Conservation (phyloP, 1,140 invertebrate genomes). For the Heliconius hewitsoni region DNA sequence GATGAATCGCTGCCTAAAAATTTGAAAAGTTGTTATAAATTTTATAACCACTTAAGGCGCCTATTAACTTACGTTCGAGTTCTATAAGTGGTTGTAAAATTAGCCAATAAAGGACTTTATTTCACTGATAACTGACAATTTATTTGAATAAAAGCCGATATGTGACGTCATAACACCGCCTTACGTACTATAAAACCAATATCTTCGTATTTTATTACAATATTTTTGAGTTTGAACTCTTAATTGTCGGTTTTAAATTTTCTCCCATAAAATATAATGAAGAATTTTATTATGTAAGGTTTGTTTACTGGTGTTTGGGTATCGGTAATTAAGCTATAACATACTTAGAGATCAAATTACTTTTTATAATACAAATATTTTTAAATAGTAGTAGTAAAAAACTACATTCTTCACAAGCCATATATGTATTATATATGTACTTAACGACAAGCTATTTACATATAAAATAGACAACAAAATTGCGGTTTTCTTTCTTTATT, state of each 20-base stretch:
- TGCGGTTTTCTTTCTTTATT: neutral
- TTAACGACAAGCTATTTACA: too few relatives aligned
- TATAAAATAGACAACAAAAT: too few relatives aligned
- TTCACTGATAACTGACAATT: slow-evolving; percentile 39
- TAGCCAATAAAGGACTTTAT: slow-evolving; percentile 44
- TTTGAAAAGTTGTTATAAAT: slow-evolving; percentile 39
- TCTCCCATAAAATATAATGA: slow-evolving; percentile 6
- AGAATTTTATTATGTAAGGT: neutral
- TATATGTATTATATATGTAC: too few relatives aligned
- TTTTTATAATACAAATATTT: neutral
- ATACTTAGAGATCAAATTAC: neutral
- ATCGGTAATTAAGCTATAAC: neutral
- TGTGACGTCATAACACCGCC: slow-evolving; percentile 32
- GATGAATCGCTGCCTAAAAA: slow-evolving; percentile 35
- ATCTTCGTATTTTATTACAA: slow-evolving; percentile 4
- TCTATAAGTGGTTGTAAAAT: slow-evolving; percentile 45
- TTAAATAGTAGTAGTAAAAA: neutral
- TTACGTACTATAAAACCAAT: slow-evolving; percentile 29
- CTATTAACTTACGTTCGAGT: slow-evolving; percentile 40
- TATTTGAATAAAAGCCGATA: slow-evolving; percentile 36
- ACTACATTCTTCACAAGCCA: too few relatives aligned
- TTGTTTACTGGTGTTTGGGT: neutral
- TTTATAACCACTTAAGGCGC: slow-evolving; percentile 41
- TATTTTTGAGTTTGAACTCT: slow-evolving; percentile 7
- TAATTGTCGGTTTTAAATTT: neutral